These are phyloP conservation scores for Caenorhabditis sulstoni DNA, from an alignment of 2,888 invertebrate genomes.

Conservation along the genomic window DNA sequence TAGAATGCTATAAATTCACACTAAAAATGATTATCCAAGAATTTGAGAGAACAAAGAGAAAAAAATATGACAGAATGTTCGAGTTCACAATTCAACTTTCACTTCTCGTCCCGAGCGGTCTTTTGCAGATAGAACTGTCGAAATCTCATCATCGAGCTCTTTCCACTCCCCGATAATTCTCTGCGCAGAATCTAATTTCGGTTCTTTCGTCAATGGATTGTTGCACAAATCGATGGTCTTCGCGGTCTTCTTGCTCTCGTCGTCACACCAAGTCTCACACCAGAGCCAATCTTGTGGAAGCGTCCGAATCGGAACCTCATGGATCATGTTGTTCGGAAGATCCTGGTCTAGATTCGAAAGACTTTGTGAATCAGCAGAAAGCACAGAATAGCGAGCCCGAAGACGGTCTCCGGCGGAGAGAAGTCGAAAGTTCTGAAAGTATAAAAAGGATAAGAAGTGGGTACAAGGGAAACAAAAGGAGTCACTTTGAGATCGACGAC, in stretches of 20 bases:
- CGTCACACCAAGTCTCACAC: slow-evolving; percentile 99
- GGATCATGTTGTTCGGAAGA: slow-evolving; percentile 99
- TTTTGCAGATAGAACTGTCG: slow-evolving; percentile 4
- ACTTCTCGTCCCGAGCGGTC: not conserved
- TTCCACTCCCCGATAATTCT: slow-evolving; percentile 98
- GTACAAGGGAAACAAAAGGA: not conserved
- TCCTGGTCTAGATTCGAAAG: slow-evolving; percentile 95
- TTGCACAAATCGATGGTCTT: slow-evolving; percentile 99
- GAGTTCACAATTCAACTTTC: not conserved
- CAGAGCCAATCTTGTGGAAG: slow-evolving; percentile 99
- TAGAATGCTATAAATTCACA: no score
- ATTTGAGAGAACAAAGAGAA: no score
- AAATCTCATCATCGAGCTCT: slow-evolving; percentile 92
- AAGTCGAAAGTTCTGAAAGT: slow-evolving; percentile 91
- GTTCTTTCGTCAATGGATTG: slow-evolving; percentile 98
- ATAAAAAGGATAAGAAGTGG: no score
- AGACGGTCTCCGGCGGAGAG: slow-evolving; percentile 98
- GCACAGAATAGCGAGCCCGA: slow-evolving; percentile 97
- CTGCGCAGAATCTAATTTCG: slow-evolving; percentile 96
- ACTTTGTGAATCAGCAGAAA: slow-evolving; percentile 98
- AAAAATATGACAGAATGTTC: no score
- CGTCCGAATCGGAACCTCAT: slow-evolving; percentile 96
- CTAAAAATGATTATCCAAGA: no score
- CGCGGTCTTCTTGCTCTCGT: slow-evolving; percentile 89
- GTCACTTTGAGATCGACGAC: slow-evolving; percentile 91